Conservation (phyloP, 2,797 vertebrate genomes). For the Gallinago stenura region DNA sequence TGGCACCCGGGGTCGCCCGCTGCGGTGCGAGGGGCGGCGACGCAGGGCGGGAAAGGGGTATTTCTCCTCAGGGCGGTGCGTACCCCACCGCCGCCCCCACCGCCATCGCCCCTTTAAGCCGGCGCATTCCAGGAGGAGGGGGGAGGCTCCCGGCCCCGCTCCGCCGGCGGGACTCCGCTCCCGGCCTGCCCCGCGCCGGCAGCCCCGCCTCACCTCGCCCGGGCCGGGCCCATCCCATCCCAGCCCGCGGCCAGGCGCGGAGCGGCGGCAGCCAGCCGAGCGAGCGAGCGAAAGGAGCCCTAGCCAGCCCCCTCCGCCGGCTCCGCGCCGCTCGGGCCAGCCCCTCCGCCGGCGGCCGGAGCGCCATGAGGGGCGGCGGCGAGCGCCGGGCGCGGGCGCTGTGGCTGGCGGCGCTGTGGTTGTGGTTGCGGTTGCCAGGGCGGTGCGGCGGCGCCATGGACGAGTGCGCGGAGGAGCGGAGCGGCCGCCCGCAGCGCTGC, state of each 20-base stretch:
- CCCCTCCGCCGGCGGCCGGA: background rate
- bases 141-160: background rate
- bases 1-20: background rate
- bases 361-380: background rate
- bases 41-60: background rate
- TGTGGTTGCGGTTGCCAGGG: constrained; percentile 43
- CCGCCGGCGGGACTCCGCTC: background rate
- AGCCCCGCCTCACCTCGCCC: background rate
- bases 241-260: background rate
- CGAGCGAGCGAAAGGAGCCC: background rate
- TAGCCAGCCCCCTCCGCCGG: background rate
- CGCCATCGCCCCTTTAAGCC: constrained; percentile 36
- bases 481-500: constrained; percentile 87
- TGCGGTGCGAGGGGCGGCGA: no score
- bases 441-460: constrained; percentile 86
- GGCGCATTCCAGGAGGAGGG: background rate
- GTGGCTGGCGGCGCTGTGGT: constrained; percentile 56
- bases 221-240: background rate
- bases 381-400: constrained; percentile 41
- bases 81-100: background rate
- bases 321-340: background rate
- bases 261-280: background rate
- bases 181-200: constrained; percentile 13
- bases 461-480: constrained; percentile 86
- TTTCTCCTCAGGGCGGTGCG: fast-evolving